Evolutionary conservation across 2,113 vertebrate genomes (phyloP), one percentile per base, ranked within the genome.

Genomic region (Poeciliopsis retropinna): DNA sequence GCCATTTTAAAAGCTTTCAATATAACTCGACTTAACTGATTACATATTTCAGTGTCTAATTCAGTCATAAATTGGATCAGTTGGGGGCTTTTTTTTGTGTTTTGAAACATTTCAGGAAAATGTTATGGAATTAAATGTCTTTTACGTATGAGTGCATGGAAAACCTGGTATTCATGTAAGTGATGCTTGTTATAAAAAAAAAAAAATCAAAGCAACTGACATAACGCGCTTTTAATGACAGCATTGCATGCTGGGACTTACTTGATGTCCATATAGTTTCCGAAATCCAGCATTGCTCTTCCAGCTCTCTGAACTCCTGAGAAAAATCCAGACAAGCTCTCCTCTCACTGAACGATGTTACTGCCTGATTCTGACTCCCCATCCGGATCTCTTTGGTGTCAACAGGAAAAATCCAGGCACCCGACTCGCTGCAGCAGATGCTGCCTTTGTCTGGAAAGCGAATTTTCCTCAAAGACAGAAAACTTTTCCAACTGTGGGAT

Each of bases 401-500:
- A 17, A 28, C 64, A 0, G 79, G 89, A 65, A 90, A 76, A 71
- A 66, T 72, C 88, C 87, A 87, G 39, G 78, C 78, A 0, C 78
- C 80, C 15, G 90, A 82, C 31, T 73, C 74, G 5, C 82, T 57
- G 70, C 69, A 75, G 90, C 91, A 90, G 73, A 81, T 81, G 75
- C 85, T 86, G 1, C 89, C 89, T 77, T 85, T 92, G 71, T 85
- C 83, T 0, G 60, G 79, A 68, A 93, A 90, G 51, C 44, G 15
- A 41, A 88, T 77, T 73, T 47, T 90, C 72, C 91, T 90, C 14
- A 91, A 63, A 0, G 85, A 85, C 41, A 79, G 44, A 29, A 89
- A 81, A 75, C 80, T 70, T 70, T 72, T 91, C 92, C 92, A 93
- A 17, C 74, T 62, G 61, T 15, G 29, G 60, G 66, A 70, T 79